These are phyloP conservation scores for Euplexia lucipara DNA, from an alignment of 2,888 invertebrate genomes.

Conservation along the genomic window DNA sequence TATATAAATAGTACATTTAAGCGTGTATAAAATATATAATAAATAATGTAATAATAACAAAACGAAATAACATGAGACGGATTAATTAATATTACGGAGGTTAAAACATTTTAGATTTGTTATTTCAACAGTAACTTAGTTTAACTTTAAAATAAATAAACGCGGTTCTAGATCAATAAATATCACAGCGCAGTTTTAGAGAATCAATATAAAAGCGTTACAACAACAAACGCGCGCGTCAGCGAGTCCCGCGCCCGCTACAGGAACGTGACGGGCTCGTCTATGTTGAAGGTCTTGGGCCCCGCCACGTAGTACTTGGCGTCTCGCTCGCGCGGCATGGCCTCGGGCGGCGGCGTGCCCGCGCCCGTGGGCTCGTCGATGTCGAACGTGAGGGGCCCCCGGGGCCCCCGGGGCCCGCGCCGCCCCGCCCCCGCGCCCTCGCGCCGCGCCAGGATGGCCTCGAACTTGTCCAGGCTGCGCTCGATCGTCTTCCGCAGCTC, in stretches of 20 bases:
- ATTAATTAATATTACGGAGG: constrained; percentile 29
- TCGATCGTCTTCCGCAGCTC: constrained; percentile 83
- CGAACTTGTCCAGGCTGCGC: constrained; percentile 86
- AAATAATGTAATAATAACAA: constrained; percentile 17
- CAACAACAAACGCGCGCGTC: constrained; percentile 13
- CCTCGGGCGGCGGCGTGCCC: constrained; percentile 41
- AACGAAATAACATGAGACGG: constrained; percentile 18
- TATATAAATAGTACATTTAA: constrained; percentile 31
- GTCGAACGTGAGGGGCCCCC: constrained; percentile 67
- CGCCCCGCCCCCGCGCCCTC: constrained; percentile 21
- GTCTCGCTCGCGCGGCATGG: constrained; percentile 60
- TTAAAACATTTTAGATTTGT: constrained; percentile 30
- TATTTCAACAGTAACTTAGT: constrained; percentile 21
- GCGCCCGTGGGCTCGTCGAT: constrained; percentile 64
- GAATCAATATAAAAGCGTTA: constrained; percentile 44
- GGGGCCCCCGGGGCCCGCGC: constrained; percentile 8
- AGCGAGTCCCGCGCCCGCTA: constrained; percentile 53
- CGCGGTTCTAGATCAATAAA: constrained; percentile 52
- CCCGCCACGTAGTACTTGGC: constrained; percentile 81
- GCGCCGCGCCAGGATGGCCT: constrained; percentile 79
- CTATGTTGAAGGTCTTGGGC: constrained; percentile 90
- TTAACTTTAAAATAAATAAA: constrained; percentile 40
- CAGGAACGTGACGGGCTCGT: constrained; percentile 85
- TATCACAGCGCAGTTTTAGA: constrained; percentile 62
- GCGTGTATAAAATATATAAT: constrained; percentile 22